Evolutionary conservation across 2,113 vertebrate genomes (phyloP).

Genomic region (Tretioscincus oriximinensis): DNA sequence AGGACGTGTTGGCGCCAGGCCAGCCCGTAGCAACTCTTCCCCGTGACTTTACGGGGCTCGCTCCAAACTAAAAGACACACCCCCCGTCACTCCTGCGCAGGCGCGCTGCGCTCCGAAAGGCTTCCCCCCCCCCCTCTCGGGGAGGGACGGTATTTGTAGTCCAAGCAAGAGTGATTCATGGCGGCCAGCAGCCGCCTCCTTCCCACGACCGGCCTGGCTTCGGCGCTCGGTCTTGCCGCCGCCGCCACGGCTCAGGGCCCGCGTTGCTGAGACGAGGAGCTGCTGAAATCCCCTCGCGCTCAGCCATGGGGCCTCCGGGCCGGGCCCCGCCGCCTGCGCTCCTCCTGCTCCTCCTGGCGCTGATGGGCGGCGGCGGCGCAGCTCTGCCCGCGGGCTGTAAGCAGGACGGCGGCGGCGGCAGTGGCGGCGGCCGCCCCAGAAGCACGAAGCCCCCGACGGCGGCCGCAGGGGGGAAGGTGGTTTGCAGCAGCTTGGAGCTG

Average conservation of each 20-base stretch:
- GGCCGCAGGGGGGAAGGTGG: conserved; percentile 76
- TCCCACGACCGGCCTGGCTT: background rate
- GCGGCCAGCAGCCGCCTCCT: background rate
- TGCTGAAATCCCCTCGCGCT: background rate
- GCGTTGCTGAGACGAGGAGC: background rate
- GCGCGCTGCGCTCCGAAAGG: background rate
- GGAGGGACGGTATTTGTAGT: too few species aligned
- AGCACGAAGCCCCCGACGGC: conserved; percentile 64
- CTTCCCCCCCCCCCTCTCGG: background rate
- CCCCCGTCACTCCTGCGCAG: background rate
- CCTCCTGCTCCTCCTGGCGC: conserved; percentile 42
- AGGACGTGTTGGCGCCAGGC: too few species aligned
- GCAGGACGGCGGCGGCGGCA: conserved; percentile 68
- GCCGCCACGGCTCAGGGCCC: background rate
- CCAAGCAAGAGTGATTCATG: background rate
- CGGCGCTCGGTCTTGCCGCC: background rate
- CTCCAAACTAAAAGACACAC: background rate
- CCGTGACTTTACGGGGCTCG: background rate
- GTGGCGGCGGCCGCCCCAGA: conserved; percentile 49
- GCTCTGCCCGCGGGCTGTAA: conserved; percentile 70
- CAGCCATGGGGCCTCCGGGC: conserved; percentile 28
- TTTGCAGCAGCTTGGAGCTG: conserved; percentile 90
- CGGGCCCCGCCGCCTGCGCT: conserved; percentile 40
- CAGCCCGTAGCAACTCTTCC: too few species aligned
- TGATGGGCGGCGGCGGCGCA: conserved; percentile 33